phyloP scores from a whole-genome alignment of 2,797 vertebrate species.

The Scarus forsteni region DNA sequence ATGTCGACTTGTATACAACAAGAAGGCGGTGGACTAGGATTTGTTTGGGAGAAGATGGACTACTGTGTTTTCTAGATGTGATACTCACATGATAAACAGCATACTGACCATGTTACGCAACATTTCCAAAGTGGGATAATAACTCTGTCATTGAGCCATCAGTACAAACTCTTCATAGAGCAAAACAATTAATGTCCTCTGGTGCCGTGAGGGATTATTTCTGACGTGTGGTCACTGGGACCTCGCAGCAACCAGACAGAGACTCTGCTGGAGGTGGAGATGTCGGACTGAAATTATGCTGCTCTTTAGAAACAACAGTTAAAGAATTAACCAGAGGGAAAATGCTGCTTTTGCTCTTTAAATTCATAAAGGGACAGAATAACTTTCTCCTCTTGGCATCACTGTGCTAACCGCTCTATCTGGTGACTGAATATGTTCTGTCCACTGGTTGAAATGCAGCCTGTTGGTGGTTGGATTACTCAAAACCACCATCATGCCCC shows the following conservation, averaged over 20 bases:
- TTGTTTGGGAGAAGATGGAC: slow-evolving; percentile 76
- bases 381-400: slow-evolving; percentile 28
- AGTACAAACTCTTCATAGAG: slow-evolving; percentile 34
- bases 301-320: slow-evolving; percentile 32
- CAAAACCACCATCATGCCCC: slow-evolving; percentile 71
- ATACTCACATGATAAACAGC: slow-evolving; percentile 64
- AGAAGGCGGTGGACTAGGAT: slow-evolving; percentile 72
- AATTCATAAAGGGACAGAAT: slow-evolving; percentile 33
- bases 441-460: slow-evolving; percentile 67
- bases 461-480: slow-evolving; percentile 69
- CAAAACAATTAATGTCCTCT: slow-evolving; percentile 37
- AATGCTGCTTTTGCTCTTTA: slow-evolving; percentile 26
- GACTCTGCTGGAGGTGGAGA: slow-evolving; percentile 32
- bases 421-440: slow-evolving; percentile 66
- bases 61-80: slow-evolving; percentile 65
- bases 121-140: slow-evolving; percentile 43
- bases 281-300: slow-evolving; percentile 22
- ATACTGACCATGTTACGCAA: slow-evolving; percentile 53
- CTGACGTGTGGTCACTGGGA: slow-evolving; percentile 60
- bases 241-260: slow-evolving; percentile 15
- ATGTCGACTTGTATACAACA: slow-evolving; percentile 75
- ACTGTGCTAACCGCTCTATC: slow-evolving; percentile 56
- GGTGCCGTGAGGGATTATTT: slow-evolving; percentile 44
- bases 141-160: slow-evolving; percentile 35
- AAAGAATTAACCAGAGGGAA: slow-evolving; percentile 19